Percentiles rank a stretch among this genome's conserved stretches.
These are phyloP conservation scores for Euleptes europaea DNA, from an alignment of 2,113 vertebrate species.

Conservation along the genomic window DNA sequence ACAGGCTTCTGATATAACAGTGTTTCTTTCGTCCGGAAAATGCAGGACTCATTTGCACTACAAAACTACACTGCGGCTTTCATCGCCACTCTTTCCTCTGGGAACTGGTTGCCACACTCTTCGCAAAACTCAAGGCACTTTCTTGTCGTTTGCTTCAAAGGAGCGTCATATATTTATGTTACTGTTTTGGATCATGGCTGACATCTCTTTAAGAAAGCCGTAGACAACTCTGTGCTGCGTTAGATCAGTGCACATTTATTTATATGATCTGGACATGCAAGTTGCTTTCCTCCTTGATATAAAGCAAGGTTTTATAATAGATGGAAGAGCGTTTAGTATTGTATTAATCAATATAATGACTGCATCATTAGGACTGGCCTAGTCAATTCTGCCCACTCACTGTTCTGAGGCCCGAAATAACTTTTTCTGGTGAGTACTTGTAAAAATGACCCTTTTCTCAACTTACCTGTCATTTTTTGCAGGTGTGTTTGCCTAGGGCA, in stretches of 20 bases:
- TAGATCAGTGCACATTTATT: not conserved
- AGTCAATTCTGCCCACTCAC: conserved; percentile 19
- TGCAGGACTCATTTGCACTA: not conserved
- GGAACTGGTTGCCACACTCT: not conserved
- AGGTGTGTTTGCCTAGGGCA: no score
- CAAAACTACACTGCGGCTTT: not conserved
- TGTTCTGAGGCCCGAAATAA: conserved; percentile 36
- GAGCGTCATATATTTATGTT: not conserved
- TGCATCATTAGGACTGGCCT: conserved; percentile 19
- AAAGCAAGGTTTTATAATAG: not conserved
- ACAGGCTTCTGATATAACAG: not conserved
- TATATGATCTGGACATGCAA: not conserved
- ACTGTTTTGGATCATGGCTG: not conserved
- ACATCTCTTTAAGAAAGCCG: not conserved
- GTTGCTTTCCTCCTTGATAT: not conserved
- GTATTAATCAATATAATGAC: conserved; percentile 1
- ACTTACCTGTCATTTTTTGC: no score
- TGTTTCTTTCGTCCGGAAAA: not conserved
- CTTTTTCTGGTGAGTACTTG: conserved; percentile 46
- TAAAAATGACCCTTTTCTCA: no score
- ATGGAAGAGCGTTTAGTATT: not conserved
- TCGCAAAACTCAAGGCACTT: not conserved
- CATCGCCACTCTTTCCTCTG: not conserved
- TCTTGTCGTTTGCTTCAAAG: conserved; percentile 23
- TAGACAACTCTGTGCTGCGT: conserved; percentile 37